Conservation (phyloP, 2,797 vertebrate species). For the Sebastes alutus region DNA sequence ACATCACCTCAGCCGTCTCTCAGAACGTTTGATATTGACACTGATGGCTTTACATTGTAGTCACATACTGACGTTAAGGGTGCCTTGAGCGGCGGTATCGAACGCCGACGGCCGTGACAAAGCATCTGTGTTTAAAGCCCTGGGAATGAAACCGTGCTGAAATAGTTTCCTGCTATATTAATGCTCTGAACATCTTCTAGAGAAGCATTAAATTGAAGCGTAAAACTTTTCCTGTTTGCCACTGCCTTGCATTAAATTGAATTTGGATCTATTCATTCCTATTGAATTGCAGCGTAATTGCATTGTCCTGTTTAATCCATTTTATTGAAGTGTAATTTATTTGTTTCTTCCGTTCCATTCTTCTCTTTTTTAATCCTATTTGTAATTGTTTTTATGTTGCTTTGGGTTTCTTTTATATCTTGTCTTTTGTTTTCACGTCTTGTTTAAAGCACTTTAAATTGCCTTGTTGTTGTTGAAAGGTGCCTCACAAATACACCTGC, state of each 20-base stretch:
- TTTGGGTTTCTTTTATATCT: neutral
- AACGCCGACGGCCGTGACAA: too few species aligned
- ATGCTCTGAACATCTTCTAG: too few species aligned
- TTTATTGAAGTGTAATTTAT: neutral
- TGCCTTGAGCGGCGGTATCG: too few species aligned
- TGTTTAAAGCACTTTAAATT: neutral
- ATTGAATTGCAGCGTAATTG: neutral
- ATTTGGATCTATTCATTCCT: neutral
- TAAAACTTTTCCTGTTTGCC: neutral
- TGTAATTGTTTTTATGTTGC: neutral
- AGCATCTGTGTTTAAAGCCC: accelerated
- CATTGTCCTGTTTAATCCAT: neutral
- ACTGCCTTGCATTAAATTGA: neutral
- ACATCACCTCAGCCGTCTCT: too few species aligned
- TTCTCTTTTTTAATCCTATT: neutral
- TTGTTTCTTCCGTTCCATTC: accelerated
- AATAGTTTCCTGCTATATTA: too few species aligned
- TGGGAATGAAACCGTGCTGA: too few species aligned
- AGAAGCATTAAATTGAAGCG: neutral
- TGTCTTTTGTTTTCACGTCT: neutral
- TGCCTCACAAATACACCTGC: neutral
- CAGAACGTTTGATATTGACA: too few species aligned
- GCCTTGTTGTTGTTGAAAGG: neutral
- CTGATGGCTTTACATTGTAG: too few species aligned
- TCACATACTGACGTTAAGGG: too few species aligned